Percentiles rank a stretch among this genome's conserved stretches.
Conservation (phyloP, 2,888 invertebrate species). For the Gymnocheta viridis region DNA sequence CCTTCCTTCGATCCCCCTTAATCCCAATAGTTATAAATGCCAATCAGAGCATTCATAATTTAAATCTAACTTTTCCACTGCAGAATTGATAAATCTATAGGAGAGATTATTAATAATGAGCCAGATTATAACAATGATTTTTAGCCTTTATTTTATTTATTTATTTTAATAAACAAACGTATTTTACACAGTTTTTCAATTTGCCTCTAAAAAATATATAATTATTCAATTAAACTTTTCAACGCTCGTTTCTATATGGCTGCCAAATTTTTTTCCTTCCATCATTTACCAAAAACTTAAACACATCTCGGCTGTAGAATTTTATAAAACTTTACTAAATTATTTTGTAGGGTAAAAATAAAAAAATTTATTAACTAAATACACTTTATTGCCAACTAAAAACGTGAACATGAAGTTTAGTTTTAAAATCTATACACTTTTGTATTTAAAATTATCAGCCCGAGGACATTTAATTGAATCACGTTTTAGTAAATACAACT, state of each 20-base stretch:
- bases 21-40: too few relatives aligned
- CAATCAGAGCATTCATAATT: too few relatives aligned
- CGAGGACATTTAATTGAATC: slow-evolving; percentile 35
- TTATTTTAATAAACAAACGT: background rate
- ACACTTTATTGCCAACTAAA: background rate
- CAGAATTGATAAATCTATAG: too few relatives aligned
- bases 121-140: too few relatives aligned
- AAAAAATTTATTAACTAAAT: background rate
- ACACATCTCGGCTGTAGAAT: background rate
- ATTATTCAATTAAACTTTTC: background rate
- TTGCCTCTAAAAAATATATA: background rate
- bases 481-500: slow-evolving; percentile 47
- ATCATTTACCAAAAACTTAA: background rate
- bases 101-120: too few relatives aligned
- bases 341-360: too few relatives aligned
- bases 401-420: background rate
- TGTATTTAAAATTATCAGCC: background rate
- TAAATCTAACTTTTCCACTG: too few relatives aligned
- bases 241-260: background rate
- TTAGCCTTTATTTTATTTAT: background rate
- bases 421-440: slow-evolving; percentile 25
- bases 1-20: too few relatives aligned
- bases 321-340: background rate
- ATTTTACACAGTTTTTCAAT: background rate
- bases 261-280: background rate